Evolutionary conservation across 2,113 vertebrate species (phyloP).

Genomic region (Menidia beryllina): DNA sequence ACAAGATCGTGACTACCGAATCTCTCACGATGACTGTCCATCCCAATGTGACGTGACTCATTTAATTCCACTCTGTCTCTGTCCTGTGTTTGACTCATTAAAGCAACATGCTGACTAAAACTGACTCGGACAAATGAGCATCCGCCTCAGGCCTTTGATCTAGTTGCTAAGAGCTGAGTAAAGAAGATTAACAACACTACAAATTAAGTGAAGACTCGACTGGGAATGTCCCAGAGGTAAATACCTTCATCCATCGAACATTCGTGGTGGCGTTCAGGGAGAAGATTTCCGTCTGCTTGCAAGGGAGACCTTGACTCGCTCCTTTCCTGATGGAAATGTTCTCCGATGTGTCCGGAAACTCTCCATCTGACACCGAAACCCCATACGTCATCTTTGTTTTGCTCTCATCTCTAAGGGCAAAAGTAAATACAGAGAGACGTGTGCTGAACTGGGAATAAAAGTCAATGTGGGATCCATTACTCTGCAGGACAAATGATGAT

Average conservation of each 20-base stretch:
- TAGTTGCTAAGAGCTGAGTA: neutral
- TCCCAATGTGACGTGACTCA: too few relatives aligned
- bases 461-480: too few relatives aligned
- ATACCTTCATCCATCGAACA: constrained; percentile 76
- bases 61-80: too few relatives aligned
- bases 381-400: neutral
- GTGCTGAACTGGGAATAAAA: too few relatives aligned
- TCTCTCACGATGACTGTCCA: too few relatives aligned
- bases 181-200: neutral
- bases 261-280: constrained; percentile 6
- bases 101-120: too few relatives aligned
- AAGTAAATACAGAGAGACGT: neutral
- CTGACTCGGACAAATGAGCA: too few relatives aligned
- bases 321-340: neutral
- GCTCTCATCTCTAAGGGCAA: neutral
- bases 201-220: neutral
- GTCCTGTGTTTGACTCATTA: too few relatives aligned
- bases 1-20: too few relatives aligned
- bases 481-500: too few relatives aligned
- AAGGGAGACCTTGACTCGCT: constrained; percentile 1
- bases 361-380: constrained; percentile 52
- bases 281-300: constrained; percentile 55
- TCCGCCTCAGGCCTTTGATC: too few relatives aligned
- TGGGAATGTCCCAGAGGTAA: neutral
- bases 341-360: constrained; percentile 54